These are phyloP conservation scores for Callimorpha dominula DNA, from an alignment of 2,888 invertebrate species.

Conservation along the genomic window DNA sequence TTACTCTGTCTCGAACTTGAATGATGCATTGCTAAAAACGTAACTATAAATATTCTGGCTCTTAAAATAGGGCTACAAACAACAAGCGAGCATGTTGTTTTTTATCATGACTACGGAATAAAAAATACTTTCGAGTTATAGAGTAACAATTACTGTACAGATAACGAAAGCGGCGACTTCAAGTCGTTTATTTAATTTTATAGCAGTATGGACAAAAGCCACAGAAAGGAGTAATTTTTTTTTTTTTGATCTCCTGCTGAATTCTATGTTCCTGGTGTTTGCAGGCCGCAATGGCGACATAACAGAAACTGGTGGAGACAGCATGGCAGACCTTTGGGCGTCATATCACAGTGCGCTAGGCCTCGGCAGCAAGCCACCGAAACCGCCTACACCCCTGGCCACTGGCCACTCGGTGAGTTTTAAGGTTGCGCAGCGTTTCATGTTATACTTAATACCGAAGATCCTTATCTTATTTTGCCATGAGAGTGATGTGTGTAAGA, in stretches of 20 bases:
- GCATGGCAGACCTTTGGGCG: conserved; percentile 95
- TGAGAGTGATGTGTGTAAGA: not conserved
- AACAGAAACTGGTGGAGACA: conserved; percentile 88
- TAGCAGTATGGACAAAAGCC: not conserved
- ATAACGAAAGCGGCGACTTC: not conserved
- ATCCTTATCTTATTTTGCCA: not conserved
- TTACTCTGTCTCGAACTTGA: not conserved
- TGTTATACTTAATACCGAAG: conserved; percentile 17
- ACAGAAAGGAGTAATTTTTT: not conserved
- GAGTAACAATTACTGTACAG: not conserved
- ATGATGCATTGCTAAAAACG: not conserved
- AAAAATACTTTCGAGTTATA: not conserved
- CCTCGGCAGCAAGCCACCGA: conserved; percentile 86
- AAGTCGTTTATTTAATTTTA: not conserved
- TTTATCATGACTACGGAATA: not conserved
- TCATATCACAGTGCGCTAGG: conserved; percentile 94
- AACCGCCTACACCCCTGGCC: conserved; percentile 84
- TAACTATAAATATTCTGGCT: not conserved
- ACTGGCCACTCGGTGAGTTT: conserved; percentile 90
- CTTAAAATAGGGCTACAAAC: conserved; percentile 10
- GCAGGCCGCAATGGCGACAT: conserved; percentile 88
- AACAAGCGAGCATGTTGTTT: not conserved
- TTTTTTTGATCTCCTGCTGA: conserved; percentile 26
- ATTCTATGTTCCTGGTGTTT: conserved; percentile 59
- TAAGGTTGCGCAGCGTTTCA: conserved; percentile 85